Evolutionary conservation across 1,140 invertebrate species (phyloP), one percentile per base, ranked within the genome.

Genomic region (Drosophila takahashii): DNA sequence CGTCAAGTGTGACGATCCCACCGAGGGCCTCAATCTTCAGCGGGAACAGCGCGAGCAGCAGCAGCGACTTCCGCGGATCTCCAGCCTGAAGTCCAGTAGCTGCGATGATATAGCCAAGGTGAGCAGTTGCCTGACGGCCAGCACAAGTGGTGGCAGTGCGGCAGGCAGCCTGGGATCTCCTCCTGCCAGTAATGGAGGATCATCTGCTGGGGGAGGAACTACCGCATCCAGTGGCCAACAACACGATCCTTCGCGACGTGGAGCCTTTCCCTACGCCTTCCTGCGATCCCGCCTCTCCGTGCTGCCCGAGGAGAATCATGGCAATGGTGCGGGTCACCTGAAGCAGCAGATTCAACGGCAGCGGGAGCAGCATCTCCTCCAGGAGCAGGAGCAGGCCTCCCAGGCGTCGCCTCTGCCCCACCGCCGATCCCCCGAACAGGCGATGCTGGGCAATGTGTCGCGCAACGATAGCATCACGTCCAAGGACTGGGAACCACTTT

Each of bases 191-290:
- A 77, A 39, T 58, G 27, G 26, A 7, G 41, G 50, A 10, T 37
- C 34, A 16, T 45, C 48, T 2, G 8, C 15, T 27, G 16, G 45
- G 1, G 59, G 27, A 32, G 50, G 41, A 37, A 56, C 11, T n/a
- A 10, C 11, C 47, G 29, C 47, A 3, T 13, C 27, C 10, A 29
- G 48, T 9, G 48, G 47, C 10, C 83, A 81, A 16, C 83, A 79
- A 16, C 83, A 79, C 39, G 76, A 80, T 69, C 73, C 84, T 1
- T 51, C 77, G 15, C 84, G 90, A 11, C 76, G 86, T 64, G 93
- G 94, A 1, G 95, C 94, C 72, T 97, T 97, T 81, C 96, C 96
- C 0, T 96, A 97, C 79, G 96, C 96, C 1, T 96, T 96, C 90
- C 92, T 97, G 10, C 93, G 96, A 61, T 96, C 96, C 0, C 95